Evolutionary conservation across 1,140 invertebrate species (phyloP).

Genomic region (Nylanderia fulva): DNA sequence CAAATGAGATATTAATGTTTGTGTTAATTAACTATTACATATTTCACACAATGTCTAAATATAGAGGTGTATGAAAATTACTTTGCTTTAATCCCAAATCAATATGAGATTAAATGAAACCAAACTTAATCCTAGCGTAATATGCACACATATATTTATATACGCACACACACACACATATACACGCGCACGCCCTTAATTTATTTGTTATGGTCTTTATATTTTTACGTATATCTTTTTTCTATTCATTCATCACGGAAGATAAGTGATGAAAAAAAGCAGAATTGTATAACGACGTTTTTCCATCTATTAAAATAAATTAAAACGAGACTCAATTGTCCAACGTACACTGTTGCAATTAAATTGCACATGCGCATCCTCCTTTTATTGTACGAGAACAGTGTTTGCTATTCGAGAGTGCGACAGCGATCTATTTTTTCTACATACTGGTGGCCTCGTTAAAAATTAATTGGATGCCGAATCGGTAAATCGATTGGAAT

Average conservation of each 20-base stretch:
- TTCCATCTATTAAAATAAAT: conserved; percentile 19
- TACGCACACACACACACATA: neutral
- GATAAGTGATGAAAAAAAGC: neutral
- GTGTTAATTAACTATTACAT: neutral
- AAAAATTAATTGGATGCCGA: conserved; percentile 54
- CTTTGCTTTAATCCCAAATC: neutral
- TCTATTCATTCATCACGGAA: neutral
- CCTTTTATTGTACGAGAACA: neutral
- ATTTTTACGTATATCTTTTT: neutral
- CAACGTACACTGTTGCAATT: neutral
- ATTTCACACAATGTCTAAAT: neutral
- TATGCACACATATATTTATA: neutral
- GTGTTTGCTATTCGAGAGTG: conserved; percentile 2
- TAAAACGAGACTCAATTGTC: neutral
- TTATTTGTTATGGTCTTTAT: neutral
- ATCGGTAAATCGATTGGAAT: conserved; percentile 48
- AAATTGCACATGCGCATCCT: neutral
- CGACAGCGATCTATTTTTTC: conserved; percentile 15
- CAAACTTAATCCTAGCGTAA: neutral
- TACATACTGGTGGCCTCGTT: neutral
- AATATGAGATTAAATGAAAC: neutral
- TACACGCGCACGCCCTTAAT: neutral
- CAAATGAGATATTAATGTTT: neutral
- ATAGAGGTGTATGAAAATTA: conserved; percentile 12
- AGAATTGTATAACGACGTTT: neutral